A percentile compares a stretch with the other conserved stretches of the same genome.
Conservation (phyloP, 2,113 vertebrate genomes). For the Oryzias celebensis region DNA sequence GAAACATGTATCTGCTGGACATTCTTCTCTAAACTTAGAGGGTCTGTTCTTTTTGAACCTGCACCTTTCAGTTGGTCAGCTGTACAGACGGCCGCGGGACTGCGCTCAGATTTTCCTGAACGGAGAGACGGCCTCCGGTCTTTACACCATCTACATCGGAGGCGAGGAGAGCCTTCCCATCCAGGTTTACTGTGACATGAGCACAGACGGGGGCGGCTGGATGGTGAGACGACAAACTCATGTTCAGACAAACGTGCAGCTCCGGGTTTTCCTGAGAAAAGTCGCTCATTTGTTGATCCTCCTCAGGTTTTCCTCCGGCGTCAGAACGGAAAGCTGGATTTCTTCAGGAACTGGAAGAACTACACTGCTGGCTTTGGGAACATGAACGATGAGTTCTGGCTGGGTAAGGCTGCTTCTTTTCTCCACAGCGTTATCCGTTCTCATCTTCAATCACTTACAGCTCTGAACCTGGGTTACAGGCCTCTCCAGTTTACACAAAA, state of each 20-base stretch:
- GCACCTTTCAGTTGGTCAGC: conserved; percentile 67
- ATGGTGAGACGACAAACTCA: conserved; percentile 77
- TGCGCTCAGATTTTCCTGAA: conserved; percentile 90
- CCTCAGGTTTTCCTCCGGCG: conserved; percentile 91
- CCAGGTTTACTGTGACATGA: conserved; percentile 94
- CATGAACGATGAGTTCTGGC: conserved; percentile 90
- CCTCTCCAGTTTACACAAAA: conserved; percentile 89
- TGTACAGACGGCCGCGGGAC: conserved; percentile 84
- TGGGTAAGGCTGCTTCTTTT: conserved; percentile 76
- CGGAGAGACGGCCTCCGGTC: conserved; percentile 85
- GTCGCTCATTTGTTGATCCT: not conserved
- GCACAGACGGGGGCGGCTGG: conserved; percentile 91
- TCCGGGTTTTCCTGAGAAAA: conserved; percentile 6
- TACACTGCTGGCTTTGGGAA: conserved; percentile 90
- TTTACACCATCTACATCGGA: conserved; percentile 85
- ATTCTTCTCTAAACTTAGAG: not conserved
- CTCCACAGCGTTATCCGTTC: not conserved
- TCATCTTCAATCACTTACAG: not conserved
- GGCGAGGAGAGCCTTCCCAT: conserved; percentile 83
- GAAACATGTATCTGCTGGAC: too few species aligned
- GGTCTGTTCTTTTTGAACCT: conserved; percentile 28
- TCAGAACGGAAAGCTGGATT: conserved; percentile 87
- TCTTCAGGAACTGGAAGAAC: conserved; percentile 92
- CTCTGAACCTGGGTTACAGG: conserved; percentile 69
- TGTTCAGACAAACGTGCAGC: too few species aligned